A percentile compares a stretch with the other conserved stretches of the same genome.
Evolutionary conservation across 2,113 vertebrate genomes (phyloP).

Genomic region (Phycodurus eques): DNA sequence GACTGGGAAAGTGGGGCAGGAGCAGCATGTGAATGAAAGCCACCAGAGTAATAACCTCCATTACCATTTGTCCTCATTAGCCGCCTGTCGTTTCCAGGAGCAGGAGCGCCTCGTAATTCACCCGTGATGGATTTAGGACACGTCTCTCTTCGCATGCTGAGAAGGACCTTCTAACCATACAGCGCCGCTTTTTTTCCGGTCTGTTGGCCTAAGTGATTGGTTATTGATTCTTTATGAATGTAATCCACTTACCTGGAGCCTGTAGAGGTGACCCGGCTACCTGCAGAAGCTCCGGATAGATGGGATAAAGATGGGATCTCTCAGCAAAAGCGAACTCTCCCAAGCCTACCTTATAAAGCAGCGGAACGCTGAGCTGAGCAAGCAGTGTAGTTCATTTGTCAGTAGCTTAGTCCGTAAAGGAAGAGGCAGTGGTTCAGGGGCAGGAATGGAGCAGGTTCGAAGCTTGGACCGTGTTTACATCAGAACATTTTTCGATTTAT

Average conservation of each 20-base stretch:
- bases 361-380: background rate
- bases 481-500: too few relatives aligned
- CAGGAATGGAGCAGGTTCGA: background rate
- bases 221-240: conserved; percentile 68
- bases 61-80: conserved; percentile 55
- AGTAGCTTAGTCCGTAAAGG: background rate
- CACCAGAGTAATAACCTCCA: conserved; percentile 22
- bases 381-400: background rate
- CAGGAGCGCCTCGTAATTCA: conserved; percentile 38
- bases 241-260: conserved; percentile 72
- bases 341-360: background rate
- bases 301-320: background rate
- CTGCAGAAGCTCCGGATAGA: conserved; percentile 1
- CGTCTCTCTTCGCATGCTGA: conserved; percentile 23
- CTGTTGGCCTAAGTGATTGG: conserved; percentile 69
- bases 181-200: conserved; percentile 33
- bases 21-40: conserved; percentile 22
- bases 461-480: background rate
- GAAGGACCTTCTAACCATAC: conserved; percentile 21
- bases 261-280: conserved; percentile 63
- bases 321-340: background rate
- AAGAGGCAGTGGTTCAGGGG: background rate
- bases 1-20: conserved; percentile 32
- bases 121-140: conserved; percentile 51
- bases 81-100: conserved; percentile 40